Evolutionary conservation across 2,113 vertebrate species (phyloP), one percentile per base, ranked within the genome.

Genomic region (Scatophagus argus): DNA sequence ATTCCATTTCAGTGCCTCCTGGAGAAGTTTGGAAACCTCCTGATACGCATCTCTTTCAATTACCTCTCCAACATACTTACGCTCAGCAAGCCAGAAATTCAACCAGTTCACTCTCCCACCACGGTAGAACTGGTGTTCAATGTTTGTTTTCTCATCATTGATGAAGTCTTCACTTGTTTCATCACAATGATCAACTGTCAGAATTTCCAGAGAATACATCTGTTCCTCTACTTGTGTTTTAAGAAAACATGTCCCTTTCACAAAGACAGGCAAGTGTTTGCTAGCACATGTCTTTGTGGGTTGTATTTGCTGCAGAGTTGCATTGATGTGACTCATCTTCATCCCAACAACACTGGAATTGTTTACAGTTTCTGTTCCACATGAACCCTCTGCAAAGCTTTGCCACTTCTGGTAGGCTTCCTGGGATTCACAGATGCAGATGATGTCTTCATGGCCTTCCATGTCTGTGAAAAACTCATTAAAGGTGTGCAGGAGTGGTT

Each of bases 21-120:
- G 69, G 32, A 97, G 21, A 78, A 94, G 84, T 21, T 59, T 77
- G 13, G 41, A 91, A 1, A 94, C 90, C 0, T 94, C 90, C 0
- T 19, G 27, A 36, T 93, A 96, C 0, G 94, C 93, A 82, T 96
- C 94, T 0, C 95, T 93, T 64, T 96, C 76, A 56, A 96, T 96
- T 17, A 97, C 84, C 4, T 95, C 94, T 32, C 92, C 95, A 31
- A 86, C 93, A 58, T 52, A 27, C 34, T 83, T 87, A 44, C 86
- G 88, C 7, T 97, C 95, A 41, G 95, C 94, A 47, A 97, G 93
- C 95, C 95, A 96, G 52, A 97, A 93, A 77, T 96, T 88, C 79
- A 95, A 81, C 96, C 95, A 96, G 0, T 12, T 92, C 16, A 96
- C 93, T 91, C 91, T 96, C 36, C 91, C 92, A 43, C 96, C 96